A percentile compares a stretch with the other conserved stretches of the same genome.
Conservation (phyloP, 1,140 invertebrate species). For the Bradynema listronoti region DNA sequence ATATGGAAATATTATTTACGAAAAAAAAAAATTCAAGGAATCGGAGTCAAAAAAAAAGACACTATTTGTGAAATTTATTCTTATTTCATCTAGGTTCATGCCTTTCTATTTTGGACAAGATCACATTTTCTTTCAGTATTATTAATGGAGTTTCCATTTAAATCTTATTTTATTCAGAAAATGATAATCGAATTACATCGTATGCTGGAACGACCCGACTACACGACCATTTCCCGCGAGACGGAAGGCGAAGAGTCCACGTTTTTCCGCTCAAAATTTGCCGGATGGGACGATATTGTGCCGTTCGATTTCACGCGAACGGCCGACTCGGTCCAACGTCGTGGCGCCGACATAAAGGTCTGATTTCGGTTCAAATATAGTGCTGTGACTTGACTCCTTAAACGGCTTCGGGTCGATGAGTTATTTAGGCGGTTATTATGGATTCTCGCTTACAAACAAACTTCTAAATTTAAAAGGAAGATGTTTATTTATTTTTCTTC, state of each 20-base stretch:
- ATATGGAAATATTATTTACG: too few species aligned
- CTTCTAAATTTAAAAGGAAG: too few species aligned
- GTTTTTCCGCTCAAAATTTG: slow-evolving; percentile 94
- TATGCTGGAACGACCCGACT: slow-evolving; percentile 75
- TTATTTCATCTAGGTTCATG: too few species aligned
- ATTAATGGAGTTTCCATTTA: not conserved
- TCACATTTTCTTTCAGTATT: too few species aligned
- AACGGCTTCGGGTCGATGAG: not conserved
- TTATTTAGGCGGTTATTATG: too few species aligned
- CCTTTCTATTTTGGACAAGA: too few species aligned
- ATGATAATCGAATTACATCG: slow-evolving; percentile 62
- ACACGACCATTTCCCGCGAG: slow-evolving; percentile 79
- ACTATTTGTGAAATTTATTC: too few species aligned
- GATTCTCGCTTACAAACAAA: too few species aligned
- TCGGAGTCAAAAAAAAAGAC: too few species aligned
- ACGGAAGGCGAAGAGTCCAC: slow-evolving; percentile 65
- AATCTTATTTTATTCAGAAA: slow-evolving; percentile 30
- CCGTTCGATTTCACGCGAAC: slow-evolving; percentile 97
- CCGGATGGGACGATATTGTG: slow-evolving; percentile 96
- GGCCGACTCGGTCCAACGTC: slow-evolving; percentile 87
- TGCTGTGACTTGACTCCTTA: not conserved
- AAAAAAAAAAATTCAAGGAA: too few species aligned
- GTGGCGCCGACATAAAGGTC: slow-evolving; percentile 73
- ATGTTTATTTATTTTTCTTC: too few species aligned
- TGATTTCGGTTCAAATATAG: not conserved